phyloP scores from a whole-genome alignment of 2,113 vertebrate species.

The Nycticryphes semicollaris region DNA sequence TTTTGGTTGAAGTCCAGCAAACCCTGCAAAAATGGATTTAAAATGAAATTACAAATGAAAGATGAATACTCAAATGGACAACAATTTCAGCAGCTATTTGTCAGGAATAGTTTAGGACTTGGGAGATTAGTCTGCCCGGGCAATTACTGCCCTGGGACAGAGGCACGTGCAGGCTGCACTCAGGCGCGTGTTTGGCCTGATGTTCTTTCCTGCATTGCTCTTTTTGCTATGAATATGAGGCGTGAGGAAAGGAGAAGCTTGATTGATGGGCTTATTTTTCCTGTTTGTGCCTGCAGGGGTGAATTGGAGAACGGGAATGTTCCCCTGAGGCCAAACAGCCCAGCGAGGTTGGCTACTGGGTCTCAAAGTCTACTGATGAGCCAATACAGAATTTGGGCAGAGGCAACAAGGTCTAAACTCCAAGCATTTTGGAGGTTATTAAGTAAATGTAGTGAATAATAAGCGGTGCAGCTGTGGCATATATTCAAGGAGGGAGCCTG shows the following conservation, averaged over 20 bases:
- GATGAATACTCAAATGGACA: background rate
- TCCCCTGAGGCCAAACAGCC: background rate
- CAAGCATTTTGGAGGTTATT: background rate
- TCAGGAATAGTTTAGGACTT: background rate
- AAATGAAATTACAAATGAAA: background rate
- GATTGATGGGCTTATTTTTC: background rate
- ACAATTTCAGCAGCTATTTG: slow-evolving; percentile 9
- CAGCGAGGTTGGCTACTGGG: background rate
- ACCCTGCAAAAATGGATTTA: slow-evolving; percentile 52
- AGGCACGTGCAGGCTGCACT: fast-evolving
- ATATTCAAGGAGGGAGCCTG: background rate
- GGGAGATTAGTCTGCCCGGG: background rate
- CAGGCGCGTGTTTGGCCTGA: fast-evolving
- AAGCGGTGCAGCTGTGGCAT: background rate
- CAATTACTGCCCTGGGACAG: background rate
- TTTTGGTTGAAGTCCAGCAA: slow-evolving; percentile 62
- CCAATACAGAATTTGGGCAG: background rate
- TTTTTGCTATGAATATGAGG: background rate
- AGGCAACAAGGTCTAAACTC: background rate
- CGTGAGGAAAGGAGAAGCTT: background rate
- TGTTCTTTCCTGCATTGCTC: background rate
- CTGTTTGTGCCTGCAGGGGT: background rate
- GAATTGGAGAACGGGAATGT: fast-evolving
- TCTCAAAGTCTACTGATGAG: background rate
- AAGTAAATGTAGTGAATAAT: background rate